phyloP scores from a whole-genome alignment of 2,888 invertebrate species.

The Pimpla rufipes region DNA sequence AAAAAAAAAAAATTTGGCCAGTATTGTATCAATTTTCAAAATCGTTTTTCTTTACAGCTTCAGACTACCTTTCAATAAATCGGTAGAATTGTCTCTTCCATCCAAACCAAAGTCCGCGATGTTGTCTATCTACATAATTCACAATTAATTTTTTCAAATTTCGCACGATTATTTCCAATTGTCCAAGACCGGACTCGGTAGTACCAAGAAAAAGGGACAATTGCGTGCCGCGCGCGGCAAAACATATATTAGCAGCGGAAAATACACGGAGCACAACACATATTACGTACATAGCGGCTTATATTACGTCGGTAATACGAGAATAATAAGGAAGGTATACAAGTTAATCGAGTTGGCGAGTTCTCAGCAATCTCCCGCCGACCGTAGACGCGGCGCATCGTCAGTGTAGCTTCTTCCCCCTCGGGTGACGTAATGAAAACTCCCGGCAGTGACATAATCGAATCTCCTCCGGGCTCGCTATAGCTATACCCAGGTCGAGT shows the following conservation, averaged over 20 bases:
- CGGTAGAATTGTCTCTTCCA: no score
- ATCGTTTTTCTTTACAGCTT: no score
- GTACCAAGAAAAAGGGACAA: conserved; percentile 5
- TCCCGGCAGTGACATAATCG: conserved; percentile 61
- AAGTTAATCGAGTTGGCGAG: conserved; percentile 58
- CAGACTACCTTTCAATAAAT: no score
- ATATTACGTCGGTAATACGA: background rate
- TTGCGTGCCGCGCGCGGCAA: conserved; percentile 29
- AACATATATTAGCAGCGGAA: conserved; percentile 13
- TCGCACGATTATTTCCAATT: background rate
- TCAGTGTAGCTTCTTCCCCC: conserved; percentile 5
- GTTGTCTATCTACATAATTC: background rate
- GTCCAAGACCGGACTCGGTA: no score
- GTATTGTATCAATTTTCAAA: no score
- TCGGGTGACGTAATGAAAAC: conserved; percentile 57
- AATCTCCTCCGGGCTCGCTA: conserved; percentile 39
- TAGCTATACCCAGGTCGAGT: conserved; percentile 16
- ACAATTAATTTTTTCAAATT: background rate
- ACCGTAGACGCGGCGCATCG: conserved; percentile 24
- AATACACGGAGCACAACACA: background rate
- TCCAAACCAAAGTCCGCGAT: no score
- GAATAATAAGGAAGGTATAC: conserved; percentile 57
- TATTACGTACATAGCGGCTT: background rate
- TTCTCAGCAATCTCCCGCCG: conserved; percentile 53
- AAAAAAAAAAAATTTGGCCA: no score